Evolutionary conservation across 1,140 invertebrate species (phyloP).

Genomic region (Idris sp.): DNA sequence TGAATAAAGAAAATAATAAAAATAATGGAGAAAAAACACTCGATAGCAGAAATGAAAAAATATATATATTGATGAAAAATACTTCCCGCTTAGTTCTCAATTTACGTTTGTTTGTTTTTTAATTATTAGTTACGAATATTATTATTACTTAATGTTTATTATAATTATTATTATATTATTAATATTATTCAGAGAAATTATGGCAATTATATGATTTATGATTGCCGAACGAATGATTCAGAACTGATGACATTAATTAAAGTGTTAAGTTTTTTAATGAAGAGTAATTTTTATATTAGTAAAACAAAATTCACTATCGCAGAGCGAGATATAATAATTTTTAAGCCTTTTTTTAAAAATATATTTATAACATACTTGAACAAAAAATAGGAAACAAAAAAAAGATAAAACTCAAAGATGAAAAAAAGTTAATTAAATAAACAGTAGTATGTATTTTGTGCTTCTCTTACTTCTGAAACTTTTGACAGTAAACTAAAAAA

Average conservation of each 20-base stretch:
- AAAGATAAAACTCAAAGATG: slow-evolving; percentile 20
- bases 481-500: too few relatives aligned
- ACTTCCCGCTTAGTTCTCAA: slow-evolving; percentile 58
- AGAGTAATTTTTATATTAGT: slow-evolving; percentile 61
- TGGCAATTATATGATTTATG: slow-evolving; percentile 30
- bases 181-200: slow-evolving; percentile 48
- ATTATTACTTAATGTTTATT: slow-evolving; percentile 36
- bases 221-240: slow-evolving; percentile 51
- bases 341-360: slow-evolving; percentile 49
- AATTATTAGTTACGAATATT: slow-evolving; percentile 41
- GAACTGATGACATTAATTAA: slow-evolving; percentile 57
- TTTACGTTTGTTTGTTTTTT: slow-evolving; percentile 53
- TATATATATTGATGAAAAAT: slow-evolving; percentile 48
- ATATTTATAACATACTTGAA: too few relatives aligned
- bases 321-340: slow-evolving; percentile 48
- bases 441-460: slow-evolving; percentile 36
- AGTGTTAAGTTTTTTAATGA: slow-evolving; percentile 61
- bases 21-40: slow-evolving; percentile 11
- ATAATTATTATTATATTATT: slow-evolving; percentile 49
- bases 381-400: too few relatives aligned
- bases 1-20: slow-evolving; percentile 3
- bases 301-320: too few relatives aligned
- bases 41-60: slow-evolving; percentile 27
- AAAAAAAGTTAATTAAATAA: slow-evolving; percentile 34
- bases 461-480: slow-evolving; percentile 31